Percentiles rank a stretch among this genome's conserved stretches.
These are phyloP conservation scores for Cylloceria caligata DNA, from an alignment of 2,888 invertebrate genomes.

Conservation along the genomic window DNA sequence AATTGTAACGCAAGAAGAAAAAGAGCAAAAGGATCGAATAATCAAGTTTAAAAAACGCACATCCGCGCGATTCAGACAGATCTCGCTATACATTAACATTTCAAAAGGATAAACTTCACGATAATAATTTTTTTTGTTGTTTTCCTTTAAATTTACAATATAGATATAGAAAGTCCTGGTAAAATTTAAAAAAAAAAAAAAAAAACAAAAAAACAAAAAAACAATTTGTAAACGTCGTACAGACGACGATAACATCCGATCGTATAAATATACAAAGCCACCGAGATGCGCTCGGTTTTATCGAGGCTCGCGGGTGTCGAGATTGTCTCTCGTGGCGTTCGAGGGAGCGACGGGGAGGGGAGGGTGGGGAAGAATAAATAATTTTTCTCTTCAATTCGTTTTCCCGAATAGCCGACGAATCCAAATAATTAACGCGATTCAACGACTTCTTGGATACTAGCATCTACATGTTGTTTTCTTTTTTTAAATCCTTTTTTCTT, in stretches of 20 bases:
- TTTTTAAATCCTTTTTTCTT: conserved; percentile 7
- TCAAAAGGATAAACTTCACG: conserved; percentile 52
- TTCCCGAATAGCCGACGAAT: conserved; percentile 49
- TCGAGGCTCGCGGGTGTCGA: conserved; percentile 1
- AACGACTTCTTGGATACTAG: conserved; percentile 44
- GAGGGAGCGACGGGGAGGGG: conserved; percentile 12
- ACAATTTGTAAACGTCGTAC: conserved; percentile 54
- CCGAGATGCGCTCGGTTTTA: conserved; percentile 17
- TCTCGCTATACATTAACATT: conserved; percentile 43
- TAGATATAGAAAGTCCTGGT: conserved; percentile 49
- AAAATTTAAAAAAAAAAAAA: conserved; percentile 57
- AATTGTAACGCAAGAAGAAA: conserved; percentile 8
- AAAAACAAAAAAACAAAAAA: conserved; percentile 57
- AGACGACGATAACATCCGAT: conserved; percentile 73
- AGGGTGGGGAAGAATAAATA: conserved; percentile 63
- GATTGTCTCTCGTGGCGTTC: conserved; percentile 27
- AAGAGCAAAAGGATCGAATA: conserved; percentile 22
- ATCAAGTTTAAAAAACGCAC: conserved; percentile 28
- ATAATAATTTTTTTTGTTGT: conserved; percentile 13
- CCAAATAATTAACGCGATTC: conserved; percentile 62
- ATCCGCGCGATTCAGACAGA: conserved; percentile 47
- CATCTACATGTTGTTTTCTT: conserved; percentile 17
- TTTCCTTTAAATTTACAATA: conserved; percentile 49
- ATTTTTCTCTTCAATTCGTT: conserved; percentile 56
- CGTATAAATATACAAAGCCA: conserved; percentile 81